Base-by-base conservation (phyloP, 2,888 invertebrate genomes). In the Onchidella celtica region DNA sequence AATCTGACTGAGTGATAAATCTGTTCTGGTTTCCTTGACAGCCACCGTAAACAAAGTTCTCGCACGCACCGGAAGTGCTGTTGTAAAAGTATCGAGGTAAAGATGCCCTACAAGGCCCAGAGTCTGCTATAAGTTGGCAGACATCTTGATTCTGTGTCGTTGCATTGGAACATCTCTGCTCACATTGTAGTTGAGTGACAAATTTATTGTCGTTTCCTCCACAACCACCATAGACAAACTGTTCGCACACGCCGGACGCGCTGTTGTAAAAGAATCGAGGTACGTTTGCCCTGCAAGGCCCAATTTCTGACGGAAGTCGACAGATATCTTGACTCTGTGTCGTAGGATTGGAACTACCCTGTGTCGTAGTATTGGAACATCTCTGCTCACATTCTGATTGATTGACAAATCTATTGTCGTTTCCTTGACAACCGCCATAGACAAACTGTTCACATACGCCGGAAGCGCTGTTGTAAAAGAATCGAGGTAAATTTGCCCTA, bases 391-490 rank as follows among this genome's bases (percentile, higher is more conserved):
- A n/a, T n/a, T n/a, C n/a, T n/a, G n/a, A n/a, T n/a, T 11, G 47
- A 47, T 47, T 47, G 47, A 47, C 59, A 94, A 97, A 97, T 91
- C 97, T 96, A 93, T 97, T 97, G 92, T 96, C 96, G 90, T 96
- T 97, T 63, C 96, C 96, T 65, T 96, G 96, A 90, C 96, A 96
- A n/a, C 96, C 96, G 65, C 95, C 95, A 90, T 95, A 96, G 27
- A 93, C 93, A 92, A 97, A 96, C 14, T 95, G 92, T 83, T 96
- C 95, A 91, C 97, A 97, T 86, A 95, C 95, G 91, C 97, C 97
- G 61, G 94, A 95, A 86, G 95, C 95, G 2, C 96, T 95, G 93
- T 97, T 96, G 94, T 97, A 97, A 91, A 95, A 95, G 95, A 96
- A 97, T 36, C 96, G 95, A 40, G 93, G 83, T 2, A 59, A 14